Percentiles rank a stretch among this genome's conserved stretches.
Evolutionary conservation across 2,797 vertebrate species (phyloP).

Genomic region (Tragopan temminckii): DNA sequence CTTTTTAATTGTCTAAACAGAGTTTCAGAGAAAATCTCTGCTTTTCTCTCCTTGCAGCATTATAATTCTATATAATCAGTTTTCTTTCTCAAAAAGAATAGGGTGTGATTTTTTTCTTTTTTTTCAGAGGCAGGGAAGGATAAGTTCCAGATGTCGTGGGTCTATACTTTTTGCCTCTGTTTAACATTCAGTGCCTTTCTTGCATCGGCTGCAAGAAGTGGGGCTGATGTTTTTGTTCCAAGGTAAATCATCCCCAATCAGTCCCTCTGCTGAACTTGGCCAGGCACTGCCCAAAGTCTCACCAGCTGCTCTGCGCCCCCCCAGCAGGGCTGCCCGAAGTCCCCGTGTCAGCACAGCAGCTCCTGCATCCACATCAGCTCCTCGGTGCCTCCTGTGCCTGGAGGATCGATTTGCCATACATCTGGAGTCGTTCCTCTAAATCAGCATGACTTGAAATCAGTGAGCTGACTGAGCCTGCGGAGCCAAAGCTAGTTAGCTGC

Average conservation of each 20-base stretch:
- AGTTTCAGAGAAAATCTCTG: conserved; percentile 29
- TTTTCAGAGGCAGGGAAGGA: not conserved
- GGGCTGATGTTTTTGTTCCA: conserved; percentile 37
- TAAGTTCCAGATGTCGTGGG: conserved; percentile 64
- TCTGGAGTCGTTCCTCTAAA: not conserved
- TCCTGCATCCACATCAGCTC: accelerated
- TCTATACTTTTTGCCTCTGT: conserved; percentile 38
- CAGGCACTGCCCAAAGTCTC: not conserved
- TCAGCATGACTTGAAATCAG: not conserved
- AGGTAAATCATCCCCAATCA: not conserved
- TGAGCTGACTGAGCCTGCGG: not conserved
- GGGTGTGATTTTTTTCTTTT: not conserved
- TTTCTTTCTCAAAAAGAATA: conserved; percentile 66
- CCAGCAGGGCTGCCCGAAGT: accelerated
- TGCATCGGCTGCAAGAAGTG: conserved; percentile 37
- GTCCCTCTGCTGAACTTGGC: not conserved
- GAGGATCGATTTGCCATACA: not conserved
- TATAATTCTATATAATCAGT: conserved; percentile 57
- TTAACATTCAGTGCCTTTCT: conserved; percentile 28
- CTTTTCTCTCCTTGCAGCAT: conserved; percentile 45
- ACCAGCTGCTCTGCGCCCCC: accelerated
- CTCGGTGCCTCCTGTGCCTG: not conserved
- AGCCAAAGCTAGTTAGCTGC: not conserved
- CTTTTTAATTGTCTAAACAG: conserved; percentile 45
- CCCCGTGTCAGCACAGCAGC: not conserved